A percentile compares a stretch with the other conserved stretches of the same genome.
Conservation (phyloP, 2,888 invertebrate genomes). For the Melangyna quadrimaculata region DNA sequence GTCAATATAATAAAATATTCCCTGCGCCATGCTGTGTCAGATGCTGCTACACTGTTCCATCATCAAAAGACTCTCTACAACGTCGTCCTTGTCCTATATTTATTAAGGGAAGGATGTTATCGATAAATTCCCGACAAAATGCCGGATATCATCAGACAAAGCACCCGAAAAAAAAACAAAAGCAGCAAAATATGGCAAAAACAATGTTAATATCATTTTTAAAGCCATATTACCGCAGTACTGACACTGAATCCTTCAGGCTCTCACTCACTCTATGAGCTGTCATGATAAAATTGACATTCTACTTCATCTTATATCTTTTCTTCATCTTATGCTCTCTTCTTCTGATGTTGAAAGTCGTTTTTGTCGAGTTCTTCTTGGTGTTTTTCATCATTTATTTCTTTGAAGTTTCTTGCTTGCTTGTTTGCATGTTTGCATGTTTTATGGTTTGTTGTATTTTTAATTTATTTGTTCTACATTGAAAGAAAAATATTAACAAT, state of each 20-base stretch:
- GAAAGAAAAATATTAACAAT: background rate
- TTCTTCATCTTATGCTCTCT: background rate
- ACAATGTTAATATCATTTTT: slow-evolving; percentile 58
- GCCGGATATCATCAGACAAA: slow-evolving; percentile 66
- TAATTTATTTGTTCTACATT: background rate
- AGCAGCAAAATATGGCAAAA: slow-evolving; percentile 33
- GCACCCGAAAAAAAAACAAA: background rate
- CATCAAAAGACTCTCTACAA: background rate
- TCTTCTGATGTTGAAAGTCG: background rate
- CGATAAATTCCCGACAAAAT: slow-evolving; percentile 56
- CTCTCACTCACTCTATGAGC: slow-evolving; percentile 42
- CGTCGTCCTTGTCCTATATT: slow-evolving; percentile 1
- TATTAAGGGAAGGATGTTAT: slow-evolving; percentile 49
- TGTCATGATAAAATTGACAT: slow-evolving; percentile 62
- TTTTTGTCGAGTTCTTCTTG: background rate
- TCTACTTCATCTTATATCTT: slow-evolving; percentile 7
- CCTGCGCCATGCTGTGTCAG: background rate
- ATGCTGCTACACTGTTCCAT: background rate
- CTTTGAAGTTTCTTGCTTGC: slow-evolving; percentile 6
- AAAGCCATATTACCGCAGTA: slow-evolving; percentile 54
- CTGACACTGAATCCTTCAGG: slow-evolving; percentile 15
- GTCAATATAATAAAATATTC: slow-evolving; percentile 26
- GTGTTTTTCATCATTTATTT: slow-evolving; percentile 16
- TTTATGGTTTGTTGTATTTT: slow-evolving; percentile 6
- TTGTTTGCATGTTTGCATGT: slow-evolving; percentile 21